A percentile compares a stretch with the other conserved stretches of the same genome.
Evolutionary conservation across 2,113 vertebrate species (phyloP).

Genomic region (Empidonax traillii): DNA sequence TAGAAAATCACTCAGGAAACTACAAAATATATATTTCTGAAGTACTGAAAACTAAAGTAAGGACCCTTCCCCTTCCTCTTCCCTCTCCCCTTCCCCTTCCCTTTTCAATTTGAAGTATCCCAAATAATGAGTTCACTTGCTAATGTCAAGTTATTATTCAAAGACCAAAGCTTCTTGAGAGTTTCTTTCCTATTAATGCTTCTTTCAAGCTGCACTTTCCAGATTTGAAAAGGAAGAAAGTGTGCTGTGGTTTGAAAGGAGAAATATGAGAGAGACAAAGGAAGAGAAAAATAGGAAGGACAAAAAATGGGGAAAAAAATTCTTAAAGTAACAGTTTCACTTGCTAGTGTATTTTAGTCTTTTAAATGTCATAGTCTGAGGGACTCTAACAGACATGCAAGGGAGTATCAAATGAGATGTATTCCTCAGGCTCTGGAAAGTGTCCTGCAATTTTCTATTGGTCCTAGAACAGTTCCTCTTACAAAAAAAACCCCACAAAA

Average conservation of each 20-base stretch:
- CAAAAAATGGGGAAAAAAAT: not conserved
- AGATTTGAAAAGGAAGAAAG: not conserved
- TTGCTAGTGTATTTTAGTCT: conserved; percentile 38
- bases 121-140: not conserved
- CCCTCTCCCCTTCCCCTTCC: too few species aligned
- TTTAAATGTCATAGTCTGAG: conserved; percentile 33
- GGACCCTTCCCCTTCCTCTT: too few species aligned
- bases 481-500: not conserved
- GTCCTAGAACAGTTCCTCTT: not conserved
- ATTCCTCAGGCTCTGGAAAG: conserved; percentile 37
- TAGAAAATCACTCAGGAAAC: not conserved
- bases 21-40: not conserved
- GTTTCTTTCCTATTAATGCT: not conserved
- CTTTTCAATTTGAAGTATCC: not conserved
- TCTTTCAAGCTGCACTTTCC: not conserved
- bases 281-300: not conserved
- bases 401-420: conserved; percentile 31
- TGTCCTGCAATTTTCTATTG: conserved; percentile 1
- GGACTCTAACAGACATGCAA: conserved; percentile 38
- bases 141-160: not conserved
- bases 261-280: not conserved
- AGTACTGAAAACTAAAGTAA: not conserved
- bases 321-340: not conserved
- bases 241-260: not conserved
- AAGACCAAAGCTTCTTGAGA: not conserved